phyloP scores from a whole-genome alignment of 2,113 vertebrate species.

The Mobula hypostoma region DNA sequence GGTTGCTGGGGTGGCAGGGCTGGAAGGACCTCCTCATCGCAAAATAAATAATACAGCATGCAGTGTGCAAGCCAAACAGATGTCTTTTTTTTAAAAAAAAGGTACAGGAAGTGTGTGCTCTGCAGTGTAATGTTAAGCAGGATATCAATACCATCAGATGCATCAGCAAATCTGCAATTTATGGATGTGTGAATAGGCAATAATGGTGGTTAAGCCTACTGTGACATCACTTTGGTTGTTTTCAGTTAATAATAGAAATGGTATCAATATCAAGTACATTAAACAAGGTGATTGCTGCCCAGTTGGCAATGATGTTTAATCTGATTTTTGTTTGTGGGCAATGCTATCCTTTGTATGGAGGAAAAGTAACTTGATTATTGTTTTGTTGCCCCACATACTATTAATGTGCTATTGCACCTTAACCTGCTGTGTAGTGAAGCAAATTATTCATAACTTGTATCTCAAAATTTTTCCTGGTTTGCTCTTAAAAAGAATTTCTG shows the following conservation, averaged over 20 bases:
- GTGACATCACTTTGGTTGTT: neutral
- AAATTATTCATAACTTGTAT: neutral
- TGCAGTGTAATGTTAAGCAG: too few relatives aligned
- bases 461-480: neutral
- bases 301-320: neutral
- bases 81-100: too few relatives aligned
- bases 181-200: neutral
- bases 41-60: too few relatives aligned
- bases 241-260: neutral
- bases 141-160: neutral
- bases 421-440: neutral
- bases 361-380: neutral
- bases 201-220: too few relatives aligned
- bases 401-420: neutral
- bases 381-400: too few relatives aligned
- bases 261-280: neutral
- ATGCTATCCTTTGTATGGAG: neutral
- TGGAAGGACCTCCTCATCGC: too few relatives aligned
- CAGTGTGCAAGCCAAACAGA: too few relatives aligned
- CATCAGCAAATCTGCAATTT: neutral
- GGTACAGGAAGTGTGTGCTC: too few relatives aligned
- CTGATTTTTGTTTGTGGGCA: neutral
- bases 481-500: neutral
- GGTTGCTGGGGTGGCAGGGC: too few relatives aligned
- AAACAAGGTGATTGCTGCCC: neutral